Evolutionary conservation across 2,888 invertebrate genomes (phyloP).

Genomic region (Leucophora obtusa): DNA sequence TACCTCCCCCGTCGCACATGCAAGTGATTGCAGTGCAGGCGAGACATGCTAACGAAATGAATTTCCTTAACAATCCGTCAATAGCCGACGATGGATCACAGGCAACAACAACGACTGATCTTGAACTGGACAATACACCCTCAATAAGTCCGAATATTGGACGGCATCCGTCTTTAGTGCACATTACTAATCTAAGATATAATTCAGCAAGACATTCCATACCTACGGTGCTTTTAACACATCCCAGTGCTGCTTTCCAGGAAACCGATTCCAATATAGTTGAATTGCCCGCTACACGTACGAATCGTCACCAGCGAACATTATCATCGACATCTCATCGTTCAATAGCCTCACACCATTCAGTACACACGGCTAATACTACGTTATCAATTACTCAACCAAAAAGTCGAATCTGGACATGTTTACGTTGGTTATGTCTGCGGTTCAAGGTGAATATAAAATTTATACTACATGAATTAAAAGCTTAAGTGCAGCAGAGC

Average conservation of each 20-base stretch:
- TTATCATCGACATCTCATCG: conserved; percentile 72
- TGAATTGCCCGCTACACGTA: conserved; percentile 39
- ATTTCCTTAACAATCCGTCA: conserved; percentile 34
- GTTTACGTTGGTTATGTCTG: conserved; percentile 71
- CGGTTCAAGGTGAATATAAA: conserved; percentile 70
- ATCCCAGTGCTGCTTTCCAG: conserved; percentile 54
- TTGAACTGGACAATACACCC: conserved; percentile 69
- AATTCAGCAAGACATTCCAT: conserved; percentile 69
- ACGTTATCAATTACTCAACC: conserved; percentile 68
- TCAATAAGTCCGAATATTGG: conserved; percentile 54
- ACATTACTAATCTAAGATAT: conserved; percentile 34
- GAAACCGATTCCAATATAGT: conserved; percentile 53
- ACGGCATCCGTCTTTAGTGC: conserved; percentile 11
- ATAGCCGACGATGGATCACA: conserved; percentile 71
- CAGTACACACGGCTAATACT: conserved; percentile 64
- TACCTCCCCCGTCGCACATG: conserved; percentile 37
- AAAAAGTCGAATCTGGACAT: conserved; percentile 71
- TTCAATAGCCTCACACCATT: conserved; percentile 69
- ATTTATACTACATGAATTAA: too few relatives aligned
- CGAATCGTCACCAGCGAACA: conserved; percentile 69
- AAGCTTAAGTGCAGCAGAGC: too few relatives aligned
- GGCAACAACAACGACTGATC: conserved; percentile 76
- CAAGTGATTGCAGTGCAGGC: conserved; percentile 48
- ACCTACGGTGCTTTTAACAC: conserved; percentile 66
- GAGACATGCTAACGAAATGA: conserved; percentile 23